Evolutionary conservation across 1,140 invertebrate species (phyloP).

Genomic region (Papilio polyxenes): DNA sequence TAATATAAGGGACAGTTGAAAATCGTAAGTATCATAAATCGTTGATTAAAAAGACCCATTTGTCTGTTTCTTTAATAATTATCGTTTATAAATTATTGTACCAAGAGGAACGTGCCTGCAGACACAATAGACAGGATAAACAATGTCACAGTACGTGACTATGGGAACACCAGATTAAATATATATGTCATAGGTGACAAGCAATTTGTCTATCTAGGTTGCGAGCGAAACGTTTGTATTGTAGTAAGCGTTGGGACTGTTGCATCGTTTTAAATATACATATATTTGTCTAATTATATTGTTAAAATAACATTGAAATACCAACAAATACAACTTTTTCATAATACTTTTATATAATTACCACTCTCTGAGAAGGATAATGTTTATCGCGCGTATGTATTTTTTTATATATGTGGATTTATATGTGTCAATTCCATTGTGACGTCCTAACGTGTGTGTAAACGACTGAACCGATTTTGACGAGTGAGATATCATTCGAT

Average conservation of each 20-base stretch:
- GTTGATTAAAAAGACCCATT: not conserved
- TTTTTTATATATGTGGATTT: too few species aligned
- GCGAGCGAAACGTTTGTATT: constrained; percentile 9
- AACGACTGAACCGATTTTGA: too few species aligned
- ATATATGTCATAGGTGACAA: constrained; percentile 27
- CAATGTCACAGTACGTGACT: constrained; percentile 22
- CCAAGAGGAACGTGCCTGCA: not conserved
- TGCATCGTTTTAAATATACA: not conserved
- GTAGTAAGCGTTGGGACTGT: not conserved
- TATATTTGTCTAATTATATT: not conserved
- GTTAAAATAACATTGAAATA: not conserved
- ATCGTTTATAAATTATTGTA: constrained; percentile 1
- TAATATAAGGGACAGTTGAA: not conserved
- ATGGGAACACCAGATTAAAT: constrained; percentile 16
- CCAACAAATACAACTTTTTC: too few species aligned
- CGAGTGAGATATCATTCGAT: not conserved
- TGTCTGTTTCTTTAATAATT: not conserved
- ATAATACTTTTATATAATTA: too few species aligned
- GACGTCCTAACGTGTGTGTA: too few species aligned
- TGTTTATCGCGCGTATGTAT: too few species aligned
- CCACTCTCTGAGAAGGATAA: too few species aligned
- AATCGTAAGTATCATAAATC: not conserved
- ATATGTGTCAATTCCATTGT: too few species aligned
- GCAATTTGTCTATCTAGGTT: constrained; percentile 27
- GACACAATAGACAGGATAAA: constrained; percentile 15